Evolutionary conservation across 2,797 vertebrate genomes (phyloP).

Genomic region (Melanotaenia nigrans): DNA sequence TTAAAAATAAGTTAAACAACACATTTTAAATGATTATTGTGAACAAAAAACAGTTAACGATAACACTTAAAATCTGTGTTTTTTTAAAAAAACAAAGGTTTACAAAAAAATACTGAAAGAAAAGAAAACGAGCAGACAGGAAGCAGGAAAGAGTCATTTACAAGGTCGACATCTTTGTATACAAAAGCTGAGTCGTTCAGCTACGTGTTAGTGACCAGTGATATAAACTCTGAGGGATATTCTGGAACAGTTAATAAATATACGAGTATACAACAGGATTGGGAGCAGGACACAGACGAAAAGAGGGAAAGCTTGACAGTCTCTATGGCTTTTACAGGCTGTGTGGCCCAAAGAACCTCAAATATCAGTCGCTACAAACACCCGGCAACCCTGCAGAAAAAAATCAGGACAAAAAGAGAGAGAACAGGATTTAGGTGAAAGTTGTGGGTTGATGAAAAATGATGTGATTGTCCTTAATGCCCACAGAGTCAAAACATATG

Average conservation of each 20-base stretch:
- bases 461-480: background rate
- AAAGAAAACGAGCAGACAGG: slow-evolving; percentile 51
- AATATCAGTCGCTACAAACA: slow-evolving; percentile 51
- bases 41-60: slow-evolving; percentile 46
- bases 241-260: slow-evolving; percentile 74
- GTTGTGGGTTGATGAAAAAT: slow-evolving; percentile 51
- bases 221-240: slow-evolving; percentile 80
- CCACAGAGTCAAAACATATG: too few species aligned
- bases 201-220: slow-evolving; percentile 82
- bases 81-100: slow-evolving; percentile 40
- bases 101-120: slow-evolving; percentile 66
- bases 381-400: slow-evolving; percentile 23
- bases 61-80: slow-evolving; percentile 51
- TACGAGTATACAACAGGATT: slow-evolving; percentile 70
- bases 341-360: slow-evolving; percentile 70
- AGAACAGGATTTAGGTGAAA: background rate
- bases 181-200: slow-evolving; percentile 79
- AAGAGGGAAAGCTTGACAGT: slow-evolving; percentile 63
- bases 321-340: slow-evolving; percentile 85
- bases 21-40: slow-evolving; percentile 48
- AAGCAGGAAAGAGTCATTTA: slow-evolving; percentile 70
- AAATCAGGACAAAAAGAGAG: background rate
- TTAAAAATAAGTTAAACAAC: slow-evolving; percentile 82
- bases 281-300: slow-evolving; percentile 53
- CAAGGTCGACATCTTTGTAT: slow-evolving; percentile 71